Evolutionary conservation across 2,888 invertebrate species (phyloP), one percentile per base, ranked within the genome.

Genomic region (Molorchus minor): DNA sequence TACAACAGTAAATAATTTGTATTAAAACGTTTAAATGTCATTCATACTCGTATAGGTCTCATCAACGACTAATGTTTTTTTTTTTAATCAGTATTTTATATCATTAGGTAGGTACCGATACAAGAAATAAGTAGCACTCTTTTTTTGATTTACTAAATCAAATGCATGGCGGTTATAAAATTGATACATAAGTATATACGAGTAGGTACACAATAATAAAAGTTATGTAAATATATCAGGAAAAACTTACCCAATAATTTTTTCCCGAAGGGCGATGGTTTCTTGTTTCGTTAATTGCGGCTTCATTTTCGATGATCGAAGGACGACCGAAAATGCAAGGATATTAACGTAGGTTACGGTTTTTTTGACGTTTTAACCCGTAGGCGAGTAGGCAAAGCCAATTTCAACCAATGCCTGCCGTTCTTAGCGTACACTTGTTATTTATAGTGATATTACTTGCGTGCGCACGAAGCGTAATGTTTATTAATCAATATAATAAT

Each of bases 261-360:
- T 88, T 77, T 94, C 89, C 29, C 94, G 85, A 47, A 93, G 84
- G 66, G 88, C 87, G 58, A 94, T 88, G 0, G 94, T 94, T 75
- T 94, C 92, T 61, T 85, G 82, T 81, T 93, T 93, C 19, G 89
- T 83, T 85, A 94, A 85, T 57, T 88, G 87, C 80, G 93, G 92
- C 33, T 33, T 3, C 77, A 84, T 81, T 68, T 49, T 30, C 45
- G 41, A 16, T 7, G 17, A 41, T 20, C 16, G 15, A 33, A 17
- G 10, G 33, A 19, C 19, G 15, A 33, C 10, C 13, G 16, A 2
- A 2, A n/a, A 13, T n/a, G 30, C 20, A 12, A 43, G 41, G 12
- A 19, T 49, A 41, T 19, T 41, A 15, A 5, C 16, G 36, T 21
- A 36, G 17, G 43, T 36, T 36, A 8, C 29, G 38, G 21, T 10